These are phyloP conservation scores for Scaptomyza graminum DNA, from an alignment of 1,140 invertebrate species.

Conservation along the genomic window DNA sequence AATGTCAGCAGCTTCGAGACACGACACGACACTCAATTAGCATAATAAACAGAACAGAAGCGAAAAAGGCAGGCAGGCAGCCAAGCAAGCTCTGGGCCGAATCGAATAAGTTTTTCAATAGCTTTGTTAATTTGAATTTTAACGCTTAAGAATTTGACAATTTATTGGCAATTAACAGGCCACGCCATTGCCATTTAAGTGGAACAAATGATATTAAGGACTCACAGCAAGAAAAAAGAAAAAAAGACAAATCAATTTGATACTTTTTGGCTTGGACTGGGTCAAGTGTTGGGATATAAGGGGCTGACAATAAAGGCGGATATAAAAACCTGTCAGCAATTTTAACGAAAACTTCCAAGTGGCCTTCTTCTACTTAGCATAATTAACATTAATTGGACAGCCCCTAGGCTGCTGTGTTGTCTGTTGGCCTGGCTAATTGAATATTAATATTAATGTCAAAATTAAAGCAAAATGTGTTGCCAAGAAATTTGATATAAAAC, in stretches of 20 bases:
- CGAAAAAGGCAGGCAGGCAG: too few species aligned
- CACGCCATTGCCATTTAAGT: slow-evolving; percentile 8
- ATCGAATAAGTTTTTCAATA: slow-evolving; percentile 51
- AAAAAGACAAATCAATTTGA: slow-evolving; percentile 62
- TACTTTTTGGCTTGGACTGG: slow-evolving; percentile 13
- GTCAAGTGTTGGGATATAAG: slow-evolving; percentile 33
- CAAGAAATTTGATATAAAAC: slow-evolving; percentile 67
- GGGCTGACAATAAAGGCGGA: slow-evolving; percentile 1
- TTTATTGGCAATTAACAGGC: slow-evolving; percentile 57
- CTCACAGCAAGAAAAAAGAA: slow-evolving; percentile 7
- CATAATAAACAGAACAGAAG: slow-evolving; percentile 42
- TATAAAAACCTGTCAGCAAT: slow-evolving; percentile 28
- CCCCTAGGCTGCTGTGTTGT: slow-evolving; percentile 26
- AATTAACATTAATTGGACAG: slow-evolving; percentile 72
- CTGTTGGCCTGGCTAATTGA: slow-evolving; percentile 62
- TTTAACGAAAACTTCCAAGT: slow-evolving; percentile 40
- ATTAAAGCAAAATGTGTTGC: slow-evolving; percentile 50
- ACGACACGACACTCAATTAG: slow-evolving; percentile 37
- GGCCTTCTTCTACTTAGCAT: slow-evolving; percentile 64
- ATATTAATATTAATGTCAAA: slow-evolving; percentile 79
- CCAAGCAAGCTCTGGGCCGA: slow-evolving; percentile 2
- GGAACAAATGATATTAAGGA: neutral
- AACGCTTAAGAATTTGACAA: slow-evolving; percentile 58
- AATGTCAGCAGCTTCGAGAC: neutral
- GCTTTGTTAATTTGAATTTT: slow-evolving; percentile 60